These are phyloP conservation scores for Eremobia ochroleuca DNA, from an alignment of 2,888 invertebrate species.

Conservation along the genomic window DNA sequence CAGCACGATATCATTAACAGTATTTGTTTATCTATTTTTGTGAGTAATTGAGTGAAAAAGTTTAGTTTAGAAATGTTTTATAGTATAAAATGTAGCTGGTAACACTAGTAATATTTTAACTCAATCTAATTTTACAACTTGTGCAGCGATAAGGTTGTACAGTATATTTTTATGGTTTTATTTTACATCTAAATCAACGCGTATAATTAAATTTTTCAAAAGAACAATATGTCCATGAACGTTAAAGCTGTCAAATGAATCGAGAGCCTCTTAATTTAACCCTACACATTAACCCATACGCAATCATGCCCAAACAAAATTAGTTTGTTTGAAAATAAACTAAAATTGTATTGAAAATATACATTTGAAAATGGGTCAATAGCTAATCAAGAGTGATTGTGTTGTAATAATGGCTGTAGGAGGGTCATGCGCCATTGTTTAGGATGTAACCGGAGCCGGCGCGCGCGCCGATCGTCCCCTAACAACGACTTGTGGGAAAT, in stretches of 20 bases:
- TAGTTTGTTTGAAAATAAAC: slow-evolving; percentile 56
- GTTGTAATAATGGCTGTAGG: slow-evolving; percentile 68
- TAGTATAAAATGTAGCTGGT: slow-evolving; percentile 27
- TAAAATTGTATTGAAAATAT: slow-evolving; percentile 67
- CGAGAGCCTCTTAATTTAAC: slow-evolving; percentile 43
- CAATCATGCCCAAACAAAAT: slow-evolving; percentile 58
- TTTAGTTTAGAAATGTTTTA: slow-evolving; percentile 57
- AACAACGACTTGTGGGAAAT: slow-evolving; percentile 59
- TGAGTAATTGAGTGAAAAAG: slow-evolving; percentile 70
- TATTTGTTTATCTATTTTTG: slow-evolving; percentile 79
- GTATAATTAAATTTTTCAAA: neutral
- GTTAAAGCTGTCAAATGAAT: slow-evolving; percentile 23
- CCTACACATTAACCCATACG: slow-evolving; percentile 30
- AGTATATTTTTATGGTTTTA: slow-evolving; percentile 48
- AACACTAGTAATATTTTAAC: slow-evolving; percentile 21
- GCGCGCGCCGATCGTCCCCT: slow-evolving; percentile 63
- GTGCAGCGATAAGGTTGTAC: slow-evolving; percentile 38
- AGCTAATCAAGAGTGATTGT: slow-evolving; percentile 82
- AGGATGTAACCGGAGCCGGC: slow-evolving; percentile 72
- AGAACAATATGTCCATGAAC: slow-evolving; percentile 15
- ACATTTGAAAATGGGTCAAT: slow-evolving; percentile 75
- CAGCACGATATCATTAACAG: slow-evolving; percentile 79
- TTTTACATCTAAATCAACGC: slow-evolving; percentile 50
- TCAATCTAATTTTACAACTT: slow-evolving; percentile 52
- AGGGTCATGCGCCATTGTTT: slow-evolving; percentile 74